These are phyloP conservation scores for Galagoides demidoff DNA, from an alignment of 2,797 vertebrate species.

Conservation along the genomic window DNA sequence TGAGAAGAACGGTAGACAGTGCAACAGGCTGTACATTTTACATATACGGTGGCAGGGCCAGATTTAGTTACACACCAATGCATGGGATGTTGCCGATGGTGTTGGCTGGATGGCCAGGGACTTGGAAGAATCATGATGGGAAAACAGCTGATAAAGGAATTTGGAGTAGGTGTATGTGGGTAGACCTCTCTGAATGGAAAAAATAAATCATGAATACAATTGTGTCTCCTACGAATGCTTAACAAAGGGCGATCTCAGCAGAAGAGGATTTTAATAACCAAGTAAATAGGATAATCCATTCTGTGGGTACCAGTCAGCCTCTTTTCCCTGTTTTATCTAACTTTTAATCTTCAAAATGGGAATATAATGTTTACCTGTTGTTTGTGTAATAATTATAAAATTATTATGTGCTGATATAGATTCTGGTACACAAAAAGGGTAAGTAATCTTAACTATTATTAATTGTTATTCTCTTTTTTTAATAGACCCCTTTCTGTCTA, in stretches of 20 bases:
- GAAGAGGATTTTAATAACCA: neutral
- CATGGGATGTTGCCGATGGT: neutral
- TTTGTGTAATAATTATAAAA: neutral
- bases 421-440: neutral
- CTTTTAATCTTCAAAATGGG: neutral
- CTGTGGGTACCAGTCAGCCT: neutral
- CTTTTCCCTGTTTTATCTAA: neutral
- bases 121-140: neutral
- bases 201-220: neutral
- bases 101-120: neutral
- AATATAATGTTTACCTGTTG: neutral
- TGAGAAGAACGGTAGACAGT: neutral
- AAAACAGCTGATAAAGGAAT: neutral
- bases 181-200: neutral
- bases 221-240: neutral
- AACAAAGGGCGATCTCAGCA: neutral
- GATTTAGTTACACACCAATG: neutral
- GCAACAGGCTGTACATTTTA: neutral
- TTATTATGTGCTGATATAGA: neutral
- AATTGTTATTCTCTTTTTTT: neutral
- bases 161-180: neutral
- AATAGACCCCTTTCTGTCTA: neutral
- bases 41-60: neutral
- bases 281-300: neutral
- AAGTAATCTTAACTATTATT: neutral